Evolutionary conservation across 2,888 invertebrate species (phyloP), one percentile per base, ranked within the genome.

Genomic region (Stegophylla sp.): DNA sequence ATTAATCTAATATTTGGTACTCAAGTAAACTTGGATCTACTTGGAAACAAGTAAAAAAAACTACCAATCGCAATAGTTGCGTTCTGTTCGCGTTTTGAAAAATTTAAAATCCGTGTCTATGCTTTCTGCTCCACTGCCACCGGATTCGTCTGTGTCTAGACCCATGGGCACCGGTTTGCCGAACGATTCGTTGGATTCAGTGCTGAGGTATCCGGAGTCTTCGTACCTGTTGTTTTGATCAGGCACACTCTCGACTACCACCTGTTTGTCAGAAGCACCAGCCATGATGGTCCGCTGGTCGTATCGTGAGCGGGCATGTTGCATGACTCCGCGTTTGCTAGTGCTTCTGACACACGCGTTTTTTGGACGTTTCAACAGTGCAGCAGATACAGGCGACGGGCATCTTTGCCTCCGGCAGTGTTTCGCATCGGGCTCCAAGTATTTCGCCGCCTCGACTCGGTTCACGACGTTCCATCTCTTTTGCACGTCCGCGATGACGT

Each of bases 161-260:
- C 81, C 74, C 13, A 51, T 74, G 13, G 63, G 3, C 9, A 43
- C n/a, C 53, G 45, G 43, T 83, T 93, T 90, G 12, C 92, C 94
- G 83, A 91, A 90, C n/a, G 92, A 92, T 85, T 93, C 93, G 83
- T 93, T 94, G 83, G 93, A 93, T 85, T 91, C 93, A 48, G 93
- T 93, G 86, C 94, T 95, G 82, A 95, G 89, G 85, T 95, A 95
- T 0, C 94, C 95, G 0, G 94, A 93, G 86, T 95, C 95, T 85
- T 92, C 90, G 71, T 91, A 89, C 84, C 85, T 88, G 86, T 84
- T 88, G 87, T 82, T 51, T 63, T 82, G 75, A 63, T 66, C 51
- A 73, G 82, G 71, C 69, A 61, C 67, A 76, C 73, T 61, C 51
- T 75, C 71, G 51, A 74, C 48, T 43, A 66, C 17, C 53, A 66